Evolutionary conservation across 2,113 vertebrate species (phyloP).

Genomic region (Tautogolabrus adspersus): DNA sequence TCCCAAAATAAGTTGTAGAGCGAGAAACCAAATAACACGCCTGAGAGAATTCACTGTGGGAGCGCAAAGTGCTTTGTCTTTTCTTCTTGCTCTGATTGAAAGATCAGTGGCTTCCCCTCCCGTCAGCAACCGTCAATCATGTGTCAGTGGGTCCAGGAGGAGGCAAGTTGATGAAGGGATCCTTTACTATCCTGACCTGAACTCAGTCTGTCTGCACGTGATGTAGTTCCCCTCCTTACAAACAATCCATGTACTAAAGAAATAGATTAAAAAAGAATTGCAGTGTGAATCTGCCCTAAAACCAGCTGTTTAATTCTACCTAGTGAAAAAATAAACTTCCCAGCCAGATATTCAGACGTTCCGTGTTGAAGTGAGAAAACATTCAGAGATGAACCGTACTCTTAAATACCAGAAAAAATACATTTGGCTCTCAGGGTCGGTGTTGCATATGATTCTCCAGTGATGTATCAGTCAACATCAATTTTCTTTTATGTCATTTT

Average conservation of each 20-base stretch:
- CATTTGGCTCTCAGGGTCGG: conserved; percentile 26
- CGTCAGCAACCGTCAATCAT: conserved; percentile 62
- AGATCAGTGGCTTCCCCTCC: conserved; percentile 4
- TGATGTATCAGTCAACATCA: conserved; percentile 43
- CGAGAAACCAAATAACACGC: conserved; percentile 34
- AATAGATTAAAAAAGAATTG: background rate
- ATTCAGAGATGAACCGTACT: background rate
- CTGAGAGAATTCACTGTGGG: conserved; percentile 32
- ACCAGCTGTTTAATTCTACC: background rate
- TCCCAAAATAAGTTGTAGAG: conserved; percentile 28
- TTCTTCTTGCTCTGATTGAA: conserved; percentile 18
- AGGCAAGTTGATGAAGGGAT: conserved; percentile 27
- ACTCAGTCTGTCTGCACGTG: conserved; percentile 48
- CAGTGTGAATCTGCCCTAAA: conserved; percentile 4
- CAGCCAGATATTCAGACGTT: conserved; percentile 1
- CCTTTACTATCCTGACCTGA: conserved; percentile 51
- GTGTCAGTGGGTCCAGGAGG: conserved; percentile 37
- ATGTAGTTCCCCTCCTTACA: conserved; percentile 19
- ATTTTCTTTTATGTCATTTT: conserved; percentile 28
- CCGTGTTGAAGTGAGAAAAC: background rate
- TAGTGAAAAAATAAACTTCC: background rate
- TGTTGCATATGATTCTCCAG: conserved; percentile 20
- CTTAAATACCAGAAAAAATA: conserved; percentile 21
- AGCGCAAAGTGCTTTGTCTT: conserved; percentile 29
- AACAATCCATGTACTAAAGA: background rate